A percentile compares a stretch with the other conserved stretches of the same genome.
phyloP scores from a whole-genome alignment of 2,797 vertebrate genomes.

The Myotis daubentonii region DNA sequence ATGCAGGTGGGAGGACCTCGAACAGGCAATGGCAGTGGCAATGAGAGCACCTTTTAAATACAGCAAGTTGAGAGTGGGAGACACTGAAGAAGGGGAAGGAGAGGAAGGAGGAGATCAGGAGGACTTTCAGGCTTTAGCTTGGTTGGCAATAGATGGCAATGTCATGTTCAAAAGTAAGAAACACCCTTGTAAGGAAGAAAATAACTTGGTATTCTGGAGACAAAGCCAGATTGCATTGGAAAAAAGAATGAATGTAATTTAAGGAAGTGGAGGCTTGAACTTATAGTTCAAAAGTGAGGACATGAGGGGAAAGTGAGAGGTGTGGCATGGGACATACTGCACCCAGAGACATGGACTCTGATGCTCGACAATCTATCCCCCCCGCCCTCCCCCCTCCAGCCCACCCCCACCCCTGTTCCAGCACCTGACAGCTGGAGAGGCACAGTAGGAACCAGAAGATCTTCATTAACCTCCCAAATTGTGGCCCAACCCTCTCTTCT shows the following conservation, averaged over 20 bases:
- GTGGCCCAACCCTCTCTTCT: background rate
- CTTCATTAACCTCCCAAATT: background rate
- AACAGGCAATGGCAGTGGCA: background rate
- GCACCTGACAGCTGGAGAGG: background rate
- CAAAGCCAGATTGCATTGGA: background rate
- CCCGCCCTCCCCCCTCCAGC: too few species aligned
- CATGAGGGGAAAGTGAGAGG: background rate
- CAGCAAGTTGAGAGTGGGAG: background rate
- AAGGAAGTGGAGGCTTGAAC: constrained; percentile 4
- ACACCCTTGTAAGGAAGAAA: constrained; percentile 14
- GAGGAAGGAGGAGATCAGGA: background rate
- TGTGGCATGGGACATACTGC: too few species aligned
- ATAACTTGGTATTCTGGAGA: background rate
- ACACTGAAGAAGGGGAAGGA: background rate
- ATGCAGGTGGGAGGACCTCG: rapidly evolving
- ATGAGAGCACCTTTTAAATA: background rate
- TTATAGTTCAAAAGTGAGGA: background rate
- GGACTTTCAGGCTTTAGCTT: background rate
- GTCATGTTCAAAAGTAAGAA: constrained; percentile 28
- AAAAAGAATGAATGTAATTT: background rate
- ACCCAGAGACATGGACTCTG: background rate
- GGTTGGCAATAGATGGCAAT: background rate
- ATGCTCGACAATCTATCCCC: background rate
- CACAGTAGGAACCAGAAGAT: background rate
- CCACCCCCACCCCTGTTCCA: background rate